A percentile compares a stretch with the other conserved stretches of the same genome.
Conservation (phyloP, 2,888 invertebrate species). For the Volucella zonaria region DNA sequence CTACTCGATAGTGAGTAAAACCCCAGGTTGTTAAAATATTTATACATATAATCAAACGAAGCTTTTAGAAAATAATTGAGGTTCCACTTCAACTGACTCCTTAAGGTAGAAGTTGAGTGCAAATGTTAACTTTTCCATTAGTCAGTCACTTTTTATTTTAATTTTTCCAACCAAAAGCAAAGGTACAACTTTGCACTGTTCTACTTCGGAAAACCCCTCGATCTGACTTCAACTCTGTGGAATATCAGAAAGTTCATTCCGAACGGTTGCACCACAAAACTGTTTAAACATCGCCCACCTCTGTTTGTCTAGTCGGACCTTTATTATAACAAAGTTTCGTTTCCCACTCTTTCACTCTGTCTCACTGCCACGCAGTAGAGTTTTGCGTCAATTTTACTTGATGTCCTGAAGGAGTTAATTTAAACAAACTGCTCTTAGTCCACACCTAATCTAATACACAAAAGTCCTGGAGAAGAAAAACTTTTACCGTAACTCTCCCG, state of each 20-base stretch:
- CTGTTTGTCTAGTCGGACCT: slow-evolving; percentile 9
- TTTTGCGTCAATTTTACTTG: neutral
- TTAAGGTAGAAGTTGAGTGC: neutral
- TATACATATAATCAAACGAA: too few species aligned
- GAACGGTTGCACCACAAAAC: slow-evolving; percentile 1
- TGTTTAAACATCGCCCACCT: slow-evolving; percentile 16
- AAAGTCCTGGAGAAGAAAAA: neutral
- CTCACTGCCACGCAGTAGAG: neutral
- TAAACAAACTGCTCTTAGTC: slow-evolving; percentile 2
- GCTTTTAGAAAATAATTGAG: neutral
- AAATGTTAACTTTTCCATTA: slow-evolving; percentile 8
- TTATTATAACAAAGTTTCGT: slow-evolving; percentile 24
- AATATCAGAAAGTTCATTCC: slow-evolving; percentile 5
- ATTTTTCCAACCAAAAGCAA: neutral
- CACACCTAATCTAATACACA: slow-evolving; percentile 18
- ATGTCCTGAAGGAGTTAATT: slow-evolving; percentile 13
- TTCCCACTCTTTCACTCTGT: neutral
- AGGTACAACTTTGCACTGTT: neutral
- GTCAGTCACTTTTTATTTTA: slow-evolving; percentile 11
- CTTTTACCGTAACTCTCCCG: slow-evolving; percentile 6
- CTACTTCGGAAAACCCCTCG: neutral
- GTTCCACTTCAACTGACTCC: neutral
- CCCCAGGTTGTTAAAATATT: too few species aligned
- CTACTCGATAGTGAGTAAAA: too few species aligned
- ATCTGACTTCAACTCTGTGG: too few species aligned